A percentile compares a stretch with the other conserved stretches of the same genome.
Evolutionary conservation across 2,113 vertebrate genomes (phyloP).

Genomic region (Beaufortia kweichowensis): DNA sequence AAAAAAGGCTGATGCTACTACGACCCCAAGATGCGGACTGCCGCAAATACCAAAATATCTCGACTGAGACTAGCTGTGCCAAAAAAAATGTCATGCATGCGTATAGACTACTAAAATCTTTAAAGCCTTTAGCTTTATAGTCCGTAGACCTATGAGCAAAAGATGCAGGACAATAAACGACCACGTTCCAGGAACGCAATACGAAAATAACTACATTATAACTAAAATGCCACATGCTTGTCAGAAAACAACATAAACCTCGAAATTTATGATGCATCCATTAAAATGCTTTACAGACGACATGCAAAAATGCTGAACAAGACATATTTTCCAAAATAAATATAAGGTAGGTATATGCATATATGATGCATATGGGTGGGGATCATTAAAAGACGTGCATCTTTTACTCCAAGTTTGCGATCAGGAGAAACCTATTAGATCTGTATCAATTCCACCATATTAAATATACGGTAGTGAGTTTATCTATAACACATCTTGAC

Average conservation of each 20-base stretch:
- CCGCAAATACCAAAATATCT: conserved; percentile 56
- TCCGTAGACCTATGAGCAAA: background rate
- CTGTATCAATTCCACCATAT: background rate
- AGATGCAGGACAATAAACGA: background rate
- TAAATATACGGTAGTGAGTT: background rate
- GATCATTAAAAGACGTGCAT: background rate
- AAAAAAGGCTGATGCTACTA: conserved; percentile 59
- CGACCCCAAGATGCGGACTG: conserved; percentile 62
- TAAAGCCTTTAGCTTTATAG: background rate
- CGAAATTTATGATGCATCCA: background rate
- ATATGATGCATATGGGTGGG: background rate
- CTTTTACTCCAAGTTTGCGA: background rate
- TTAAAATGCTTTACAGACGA: no score
- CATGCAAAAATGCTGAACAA: background rate
- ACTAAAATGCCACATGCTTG: background rate
- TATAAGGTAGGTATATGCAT: background rate
- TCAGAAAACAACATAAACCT: background rate
- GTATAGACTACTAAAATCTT: background rate
- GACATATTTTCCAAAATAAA: background rate
- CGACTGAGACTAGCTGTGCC: background rate
- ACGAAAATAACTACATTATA: background rate
- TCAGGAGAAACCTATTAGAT: background rate
- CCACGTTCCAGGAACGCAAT: background rate
- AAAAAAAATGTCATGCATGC: background rate
- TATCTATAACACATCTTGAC: conserved; percentile 29